Evolutionary conservation across 2,113 vertebrate genomes (phyloP).

Genomic region (Callionymus lyra): DNA sequence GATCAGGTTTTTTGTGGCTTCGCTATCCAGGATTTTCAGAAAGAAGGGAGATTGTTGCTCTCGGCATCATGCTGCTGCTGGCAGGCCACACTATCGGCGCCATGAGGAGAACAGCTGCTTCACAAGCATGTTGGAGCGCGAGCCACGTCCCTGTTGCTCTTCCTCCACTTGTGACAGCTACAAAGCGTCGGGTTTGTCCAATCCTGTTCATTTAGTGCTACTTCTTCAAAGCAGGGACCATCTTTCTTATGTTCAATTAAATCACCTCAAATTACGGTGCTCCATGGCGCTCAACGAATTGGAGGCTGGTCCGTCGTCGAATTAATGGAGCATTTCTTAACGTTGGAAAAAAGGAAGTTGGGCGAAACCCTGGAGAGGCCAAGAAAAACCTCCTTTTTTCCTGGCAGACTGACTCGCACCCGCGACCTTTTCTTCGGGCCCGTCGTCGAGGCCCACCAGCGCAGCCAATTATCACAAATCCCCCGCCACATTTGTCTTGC

Average conservation of each 20-base stretch:
- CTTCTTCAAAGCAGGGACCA: too few relatives aligned
- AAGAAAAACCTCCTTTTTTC: conserved; percentile 24
- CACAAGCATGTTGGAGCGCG: conserved; percentile 40
- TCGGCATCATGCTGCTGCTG: conserved; percentile 47
- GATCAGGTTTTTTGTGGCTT: conserved; percentile 3
- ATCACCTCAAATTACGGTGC: too few relatives aligned
- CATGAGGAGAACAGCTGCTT: conserved; percentile 64
- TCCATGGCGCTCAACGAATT: conserved; percentile 52
- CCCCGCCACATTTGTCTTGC: conserved; percentile 59
- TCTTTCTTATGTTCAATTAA: too few relatives aligned
- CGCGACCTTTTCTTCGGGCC: conserved; percentile 61
- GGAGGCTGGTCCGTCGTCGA: conserved; percentile 45
- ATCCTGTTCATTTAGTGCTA: too few relatives aligned
- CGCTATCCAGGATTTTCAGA: conserved; percentile 27
- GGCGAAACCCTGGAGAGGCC: conserved; percentile 43
- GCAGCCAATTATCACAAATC: conserved; percentile 65
- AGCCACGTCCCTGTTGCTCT: conserved; percentile 43
- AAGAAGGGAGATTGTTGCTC: conserved; percentile 38
- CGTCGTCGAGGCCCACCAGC: conserved; percentile 49
- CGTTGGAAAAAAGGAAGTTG: conserved; percentile 31
- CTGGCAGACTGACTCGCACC: conserved; percentile 53
- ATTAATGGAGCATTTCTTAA: conserved; percentile 40
- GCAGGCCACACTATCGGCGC: conserved; percentile 36
- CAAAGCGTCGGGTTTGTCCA: conserved; percentile 29
- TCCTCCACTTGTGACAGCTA: conserved; percentile 26